Evolutionary conservation across 2,888 invertebrate genomes (phyloP).

Genomic region (Callyntrura sp.): DNA sequence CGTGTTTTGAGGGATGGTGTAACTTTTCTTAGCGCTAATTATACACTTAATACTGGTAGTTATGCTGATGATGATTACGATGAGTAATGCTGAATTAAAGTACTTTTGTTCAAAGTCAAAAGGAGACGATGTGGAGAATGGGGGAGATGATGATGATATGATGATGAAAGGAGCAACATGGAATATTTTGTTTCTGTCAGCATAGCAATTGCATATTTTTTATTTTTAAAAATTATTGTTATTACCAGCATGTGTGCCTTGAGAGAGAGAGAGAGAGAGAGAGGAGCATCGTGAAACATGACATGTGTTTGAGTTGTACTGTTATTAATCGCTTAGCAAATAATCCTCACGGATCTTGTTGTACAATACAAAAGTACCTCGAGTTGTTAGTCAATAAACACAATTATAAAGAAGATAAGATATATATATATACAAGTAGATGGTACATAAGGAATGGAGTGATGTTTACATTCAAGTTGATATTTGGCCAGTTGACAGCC

Average conservation of each 20-base stretch:
- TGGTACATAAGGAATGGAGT: neutral
- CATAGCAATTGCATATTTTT: constrained; percentile 18
- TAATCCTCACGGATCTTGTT: too few relatives aligned
- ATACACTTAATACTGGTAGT: neutral
- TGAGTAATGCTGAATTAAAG: constrained; percentile 2
- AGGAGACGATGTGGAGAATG: neutral
- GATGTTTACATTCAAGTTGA: neutral
- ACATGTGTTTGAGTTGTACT: constrained; percentile 29
- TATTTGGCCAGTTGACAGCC: constrained; percentile 28
- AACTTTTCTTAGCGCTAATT: neutral
- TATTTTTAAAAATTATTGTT: neutral
- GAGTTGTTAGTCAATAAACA: too few relatives aligned
- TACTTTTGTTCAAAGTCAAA: neutral
- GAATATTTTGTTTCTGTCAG: neutral
- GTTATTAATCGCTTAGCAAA: neutral
- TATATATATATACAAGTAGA: neutral
- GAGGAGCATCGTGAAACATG: constrained; percentile 26
- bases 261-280: neutral
- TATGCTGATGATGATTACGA: neutral
- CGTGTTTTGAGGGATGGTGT: constrained; percentile 22
- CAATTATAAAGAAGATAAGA: too few relatives aligned
- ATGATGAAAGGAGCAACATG: neutral
- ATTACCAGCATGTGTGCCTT: neutral
- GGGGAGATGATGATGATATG: too few relatives aligned
- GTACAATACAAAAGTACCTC: too few relatives aligned